Evolutionary conservation across 2,797 vertebrate genomes (phyloP), one percentile per base, ranked within the genome.

Genomic region (Rhodeus uyekii): DNA sequence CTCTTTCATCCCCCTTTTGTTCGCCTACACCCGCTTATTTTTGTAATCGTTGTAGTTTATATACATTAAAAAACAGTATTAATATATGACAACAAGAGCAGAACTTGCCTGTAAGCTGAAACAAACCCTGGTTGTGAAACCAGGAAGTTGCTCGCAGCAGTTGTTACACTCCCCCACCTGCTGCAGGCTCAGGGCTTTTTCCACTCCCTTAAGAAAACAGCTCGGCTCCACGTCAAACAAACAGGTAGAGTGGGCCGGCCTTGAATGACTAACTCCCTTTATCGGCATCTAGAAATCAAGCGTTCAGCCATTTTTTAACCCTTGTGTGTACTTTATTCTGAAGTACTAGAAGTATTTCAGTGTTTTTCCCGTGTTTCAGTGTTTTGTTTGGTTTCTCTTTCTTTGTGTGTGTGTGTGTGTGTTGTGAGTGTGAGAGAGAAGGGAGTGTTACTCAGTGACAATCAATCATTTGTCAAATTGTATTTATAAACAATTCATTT

Each of bases 191-290:
- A 1, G 13, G 65, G 75, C 83, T 82, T 85, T 86, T 72, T 87
- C 84, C 71, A 83, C 88, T 90, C 88, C 87, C 87, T 88, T 7
- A 42, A 81, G 82, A 84, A 81, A 83, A 80, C 75, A 24, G 71
- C 84, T 80, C 83, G 76, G 74, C 83, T 86, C 83, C 81, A 82
- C 88, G 86, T 65, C 86, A 80, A 46, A 58, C 61, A 74, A 75
- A 84, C 88, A 90, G 87, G 87, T 91, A 91, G 71, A 90, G 90
- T 87, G 90, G 94, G 93, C 85, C 29, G 90, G 89, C 34, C 88
- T 72, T 22, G 34, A 87, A 90, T 86, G 86, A 84, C 87, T 78
- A 88, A 90, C 92, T 91, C 93, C 93, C 92, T 92, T 81, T 82
- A 86, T 87, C 88, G 83, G 72, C 84, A 58, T 86, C 86, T 88